Evolutionary conservation across 1,140 invertebrate genomes (phyloP), one percentile per base, ranked within the genome.

Genomic region (Frieseomelitta varia): DNA sequence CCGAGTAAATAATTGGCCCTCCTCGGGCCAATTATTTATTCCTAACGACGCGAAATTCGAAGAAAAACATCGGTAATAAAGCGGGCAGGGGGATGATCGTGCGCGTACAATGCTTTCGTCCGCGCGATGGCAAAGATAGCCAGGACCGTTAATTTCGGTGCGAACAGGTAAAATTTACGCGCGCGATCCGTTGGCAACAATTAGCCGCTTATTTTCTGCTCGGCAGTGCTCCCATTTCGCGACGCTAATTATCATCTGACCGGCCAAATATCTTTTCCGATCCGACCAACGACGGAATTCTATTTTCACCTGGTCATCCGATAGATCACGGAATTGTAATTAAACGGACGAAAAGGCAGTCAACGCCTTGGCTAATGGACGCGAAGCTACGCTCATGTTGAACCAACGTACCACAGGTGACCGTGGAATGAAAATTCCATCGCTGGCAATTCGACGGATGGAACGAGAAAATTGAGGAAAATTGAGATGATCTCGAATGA

Each of bases 91-190:
- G 10, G 39, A 21, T 68, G 39, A 21, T 68, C 65, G 67, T 19
- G 15, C 56, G 30, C 74, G 4, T 1, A 0, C 39, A 47, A 47
- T 47, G 30, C 55, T 61, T 61, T 19, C n/a, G 61, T 21, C 53
- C 8, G 27, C 15, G 39, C 63, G n/a, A 14, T 27, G n/a, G 39
- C 53, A 51, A 74, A 81, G 71, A 74, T 65, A 67, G 65, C 61
- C n/a, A 17, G 74, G 81, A 21, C 69, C 85, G 85, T 89, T 90
- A 87, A 90, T 90, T 90, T 39, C 53, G 47, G 82, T 68, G 88
- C 77, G 88, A 90, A 90, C 88, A 90, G 88, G 79, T 89, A 85
- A 87, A 90, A 90, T 90, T 90, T 90, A 90, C 85, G 85, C 83
- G 88, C 77, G 80, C 65, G 39, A 89, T 87, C 81, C 89, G 87